phyloP scores from a whole-genome alignment of 2,888 invertebrate genomes.

The Aspidiotus rigidus region DNA sequence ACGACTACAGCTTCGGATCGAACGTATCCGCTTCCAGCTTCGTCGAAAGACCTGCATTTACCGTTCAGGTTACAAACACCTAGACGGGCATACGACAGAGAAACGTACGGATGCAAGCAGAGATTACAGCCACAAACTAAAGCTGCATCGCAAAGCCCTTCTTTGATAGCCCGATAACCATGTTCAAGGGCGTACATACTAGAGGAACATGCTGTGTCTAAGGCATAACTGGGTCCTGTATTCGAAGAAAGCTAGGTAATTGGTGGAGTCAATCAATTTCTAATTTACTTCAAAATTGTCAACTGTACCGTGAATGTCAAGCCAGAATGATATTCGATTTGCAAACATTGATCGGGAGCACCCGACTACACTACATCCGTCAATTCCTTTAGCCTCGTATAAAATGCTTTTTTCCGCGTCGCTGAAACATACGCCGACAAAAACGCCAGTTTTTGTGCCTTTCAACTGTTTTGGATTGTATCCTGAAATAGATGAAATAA shows the following conservation, averaged over 20 bases:
- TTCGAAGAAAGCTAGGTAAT: neutral
- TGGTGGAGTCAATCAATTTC: too few species aligned
- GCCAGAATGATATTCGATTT: slow-evolving; percentile 2
- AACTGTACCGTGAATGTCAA: neutral
- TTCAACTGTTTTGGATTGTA: slow-evolving; percentile 44
- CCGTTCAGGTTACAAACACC: neutral
- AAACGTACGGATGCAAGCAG: neutral
- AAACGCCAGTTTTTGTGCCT: slow-evolving; percentile 45
- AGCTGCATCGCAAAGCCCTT: slow-evolving; percentile 4
- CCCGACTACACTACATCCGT: neutral
- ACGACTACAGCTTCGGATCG: slow-evolving; percentile 45
- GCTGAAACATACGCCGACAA: slow-evolving; percentile 40
- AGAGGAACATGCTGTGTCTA: slow-evolving; percentile 16
- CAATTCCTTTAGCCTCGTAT: too few species aligned
- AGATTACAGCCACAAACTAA: slow-evolving; percentile 8
- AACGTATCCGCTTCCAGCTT: slow-evolving; percentile 42
- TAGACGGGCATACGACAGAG: neutral
- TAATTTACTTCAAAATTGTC: too few species aligned
- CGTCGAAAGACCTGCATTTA: slow-evolving; percentile 11
- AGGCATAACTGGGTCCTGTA: slow-evolving; percentile 10
- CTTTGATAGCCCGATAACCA: neutral
- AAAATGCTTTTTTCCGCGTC: slow-evolving; percentile 40
- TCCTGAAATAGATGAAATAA: slow-evolving; percentile 39
- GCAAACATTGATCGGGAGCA: neutral
- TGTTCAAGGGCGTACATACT: slow-evolving; percentile 1